Evolutionary conservation across 2,888 invertebrate species (phyloP).

Genomic region (Sinohyriopsis cumingii): DNA sequence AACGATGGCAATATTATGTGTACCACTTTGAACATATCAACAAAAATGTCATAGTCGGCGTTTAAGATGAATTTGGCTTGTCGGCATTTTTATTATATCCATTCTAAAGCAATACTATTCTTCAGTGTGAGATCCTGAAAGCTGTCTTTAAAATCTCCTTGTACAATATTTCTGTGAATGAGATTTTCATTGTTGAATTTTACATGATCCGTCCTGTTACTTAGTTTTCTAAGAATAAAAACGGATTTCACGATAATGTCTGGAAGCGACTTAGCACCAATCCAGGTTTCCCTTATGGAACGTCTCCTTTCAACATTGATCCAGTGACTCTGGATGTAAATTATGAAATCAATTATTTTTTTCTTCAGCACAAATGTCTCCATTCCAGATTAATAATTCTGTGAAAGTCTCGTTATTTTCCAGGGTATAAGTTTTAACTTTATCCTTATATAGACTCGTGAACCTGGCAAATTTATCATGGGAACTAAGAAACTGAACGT

Average conservation of each 20-base stretch:
- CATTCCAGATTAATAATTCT: too few relatives aligned
- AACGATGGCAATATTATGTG: constrained; percentile 41
- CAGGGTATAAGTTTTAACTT: too few relatives aligned
- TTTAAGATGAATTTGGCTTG: constrained; percentile 45
- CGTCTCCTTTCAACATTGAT: constrained; percentile 30
- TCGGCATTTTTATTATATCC: constrained; percentile 38
- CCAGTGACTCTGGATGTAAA: constrained; percentile 45
- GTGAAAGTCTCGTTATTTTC: too few relatives aligned
- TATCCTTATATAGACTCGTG: too few relatives aligned
- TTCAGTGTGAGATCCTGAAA: constrained; percentile 42
- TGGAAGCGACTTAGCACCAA: constrained; percentile 21
- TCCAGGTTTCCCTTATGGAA: constrained; percentile 45
- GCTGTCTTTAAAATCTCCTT: constrained; percentile 40
- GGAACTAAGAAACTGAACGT: too few relatives aligned
- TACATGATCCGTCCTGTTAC: constrained; percentile 27
- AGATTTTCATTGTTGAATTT: constrained; percentile 42
- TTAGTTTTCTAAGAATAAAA: constrained; percentile 41
- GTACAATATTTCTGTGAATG: constrained; percentile 40
- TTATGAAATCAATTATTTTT: constrained; percentile 26
- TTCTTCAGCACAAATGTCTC: too few relatives aligned
- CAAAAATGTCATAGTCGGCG: constrained; percentile 51
- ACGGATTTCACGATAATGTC: constrained; percentile 26
- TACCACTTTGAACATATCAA: constrained; percentile 50
- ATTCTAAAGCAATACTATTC: constrained; percentile 34
- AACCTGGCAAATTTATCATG: too few relatives aligned